Evolutionary conservation across 2,113 vertebrate species (phyloP), one percentile per base, ranked within the genome.

Genomic region (Stigmatopora nigra): DNA sequence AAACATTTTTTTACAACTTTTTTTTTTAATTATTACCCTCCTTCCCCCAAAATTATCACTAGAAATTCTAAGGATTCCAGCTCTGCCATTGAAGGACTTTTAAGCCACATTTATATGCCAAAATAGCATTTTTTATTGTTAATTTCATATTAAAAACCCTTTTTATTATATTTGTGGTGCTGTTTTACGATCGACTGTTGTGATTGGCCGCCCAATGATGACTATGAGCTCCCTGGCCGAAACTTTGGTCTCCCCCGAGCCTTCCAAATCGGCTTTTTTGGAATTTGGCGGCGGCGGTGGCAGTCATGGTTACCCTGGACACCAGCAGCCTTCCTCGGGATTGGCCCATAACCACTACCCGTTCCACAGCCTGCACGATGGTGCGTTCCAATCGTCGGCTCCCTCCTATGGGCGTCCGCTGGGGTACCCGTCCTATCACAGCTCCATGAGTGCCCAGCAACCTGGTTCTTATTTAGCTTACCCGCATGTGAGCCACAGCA

Each of bases 181-280:
- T 5, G 1, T 41, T 3, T 10, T 41, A 0, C 45, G 46, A 7
- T 38, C 60, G n/a, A n/a, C 8, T 17, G 12, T 31, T 36, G 22
- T 15, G 4, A 13, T 10, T 73, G 59, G 51, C 57, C 58, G 58
- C 64, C 83, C 71, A 71, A 86, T 77, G 84, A 92, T 92, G 90
- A 91, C 92, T 75, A 93, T 95, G 94, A 94, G 91, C 86, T 92
- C 93, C 57, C 79, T 94, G 75, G 82, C 93, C 83, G 92, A 92
- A 85, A 86, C 89, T 71, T 79, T 93, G 67, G 84, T 92, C 77
- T 90, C 90, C 56, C 79, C 72, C 22, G 92, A 93, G 67, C 86
- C 88, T 31, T 91, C 92, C 63, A 94, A 93, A 76, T 89, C 92
- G 45, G 83, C 91, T 15, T 95, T 95, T 80, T 83, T 92, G 86